phyloP scores from a whole-genome alignment of 2,888 invertebrate species.

The Stenoptilia bipunctidactyla region DNA sequence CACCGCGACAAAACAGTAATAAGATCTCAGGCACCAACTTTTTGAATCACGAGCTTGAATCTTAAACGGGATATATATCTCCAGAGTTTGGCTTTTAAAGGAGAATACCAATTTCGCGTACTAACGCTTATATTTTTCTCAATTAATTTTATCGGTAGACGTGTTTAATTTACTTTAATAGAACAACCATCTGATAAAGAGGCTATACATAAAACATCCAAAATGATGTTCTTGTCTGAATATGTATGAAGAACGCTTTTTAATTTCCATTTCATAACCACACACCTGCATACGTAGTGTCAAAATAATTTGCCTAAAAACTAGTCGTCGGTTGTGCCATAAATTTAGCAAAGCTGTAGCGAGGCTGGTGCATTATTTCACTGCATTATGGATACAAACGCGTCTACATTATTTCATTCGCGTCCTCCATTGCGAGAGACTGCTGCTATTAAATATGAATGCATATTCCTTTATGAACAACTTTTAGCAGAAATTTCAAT shows the following conservation, averaged over 20 bases:
- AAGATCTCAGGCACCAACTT: not conserved
- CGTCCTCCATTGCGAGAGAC: constrained; percentile 7
- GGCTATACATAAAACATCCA: constrained; percentile 24
- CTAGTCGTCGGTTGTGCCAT: constrained; percentile 19
- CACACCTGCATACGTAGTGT: not conserved
- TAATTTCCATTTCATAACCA: not conserved
- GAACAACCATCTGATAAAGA: too few species aligned
- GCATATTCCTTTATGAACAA: too few species aligned
- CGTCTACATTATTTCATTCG: constrained; percentile 1
- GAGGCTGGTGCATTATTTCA: constrained; percentile 30
- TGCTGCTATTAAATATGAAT: constrained; percentile 1
- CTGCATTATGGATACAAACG: constrained; percentile 19
- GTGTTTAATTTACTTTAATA: too few species aligned
- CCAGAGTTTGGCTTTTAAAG: too few species aligned
- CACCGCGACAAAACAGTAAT: constrained; percentile 38
- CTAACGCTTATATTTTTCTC: too few species aligned
- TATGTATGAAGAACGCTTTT: too few species aligned
- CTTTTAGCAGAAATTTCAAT: too few species aligned
- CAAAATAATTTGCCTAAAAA: constrained; percentile 7
- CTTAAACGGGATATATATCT: too few species aligned
- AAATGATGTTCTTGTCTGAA: constrained; percentile 3
- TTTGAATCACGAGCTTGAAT: constrained; percentile 4
- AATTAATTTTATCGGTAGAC: too few species aligned
- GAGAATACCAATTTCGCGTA: too few species aligned
- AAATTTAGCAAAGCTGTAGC: constrained; percentile 20